Evolutionary conservation across 2,888 invertebrate species (phyloP), one percentile per base, ranked within the genome.

Genomic region (Resseliella maxima): DNA sequence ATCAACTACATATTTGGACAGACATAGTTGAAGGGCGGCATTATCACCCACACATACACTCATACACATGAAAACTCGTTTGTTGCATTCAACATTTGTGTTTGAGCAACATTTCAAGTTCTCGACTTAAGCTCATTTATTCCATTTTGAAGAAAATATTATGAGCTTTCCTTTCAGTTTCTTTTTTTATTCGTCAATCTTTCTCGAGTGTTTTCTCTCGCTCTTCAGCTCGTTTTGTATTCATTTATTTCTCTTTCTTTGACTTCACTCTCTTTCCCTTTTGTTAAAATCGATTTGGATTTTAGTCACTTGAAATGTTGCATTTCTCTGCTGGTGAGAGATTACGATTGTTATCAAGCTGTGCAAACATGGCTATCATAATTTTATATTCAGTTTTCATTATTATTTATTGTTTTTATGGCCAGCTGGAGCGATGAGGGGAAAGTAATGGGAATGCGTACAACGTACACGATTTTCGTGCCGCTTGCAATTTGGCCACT

Each of bases 281-380:
- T 50, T 50, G 8, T 8, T 8, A 6, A 50, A 15, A 50, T 50
- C 46, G 18, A 50, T 50, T 50, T 50, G 18, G 46, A 15, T 1
- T 72, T 72, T 72, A 72, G 72, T 72, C 31, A 3, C 2, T 31
- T 31, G 72, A 27, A 72, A 21, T 72, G 18, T 72, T 31, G 6
- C 31, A 15, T 72, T 72, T 72, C 72, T 72, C 72, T 35, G 2
- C 12, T 31, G 72, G 72, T 38, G 83, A n/a, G n/a, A n/a, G n/a
- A 83, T 83, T 83, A 24, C 21, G 83, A 83, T n/a, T 83, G 38
- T 38, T 83, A 83, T 83, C 83, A 83, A 38, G 83, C 83, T 83
- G 83, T 38, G 83, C 38, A 38, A 83, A 83, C 38, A 38, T 83
- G 83, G n/a, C n/a, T n/a, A 38, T 83, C 83, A 83, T 83, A 38